These are phyloP conservation scores for Balaeniceps rex DNA, from an alignment of 2,113 vertebrate species.

Conservation along the genomic window DNA sequence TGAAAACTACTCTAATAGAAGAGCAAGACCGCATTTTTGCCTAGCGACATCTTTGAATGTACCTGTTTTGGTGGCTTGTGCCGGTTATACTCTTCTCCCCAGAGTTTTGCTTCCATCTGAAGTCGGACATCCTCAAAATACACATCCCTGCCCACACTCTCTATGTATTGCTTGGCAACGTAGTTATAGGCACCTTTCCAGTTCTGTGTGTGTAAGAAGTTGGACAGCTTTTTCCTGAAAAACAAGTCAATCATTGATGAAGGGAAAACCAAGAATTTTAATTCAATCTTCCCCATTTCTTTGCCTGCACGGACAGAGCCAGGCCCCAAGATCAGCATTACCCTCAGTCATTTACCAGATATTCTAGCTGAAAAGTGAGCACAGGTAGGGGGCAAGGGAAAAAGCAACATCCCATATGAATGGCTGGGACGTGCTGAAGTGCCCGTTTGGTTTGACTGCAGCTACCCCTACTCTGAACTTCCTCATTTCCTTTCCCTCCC, in stretches of 20 bases:
- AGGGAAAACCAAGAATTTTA: background rate
- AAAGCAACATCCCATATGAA: background rate
- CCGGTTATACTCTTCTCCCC: conserved; percentile 96
- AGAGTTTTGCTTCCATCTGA: conserved; percentile 98
- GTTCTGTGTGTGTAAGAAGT: conserved; percentile 91
- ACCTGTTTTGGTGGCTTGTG: conserved; percentile 98
- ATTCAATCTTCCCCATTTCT: background rate
- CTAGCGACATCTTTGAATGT: background rate
- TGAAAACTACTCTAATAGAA: background rate
- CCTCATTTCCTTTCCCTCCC: background rate
- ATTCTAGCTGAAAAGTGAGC: background rate
- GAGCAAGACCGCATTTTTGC: background rate
- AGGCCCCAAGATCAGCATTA: background rate
- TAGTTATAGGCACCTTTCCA: conserved; percentile 96
- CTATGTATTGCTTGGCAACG: conserved; percentile 91
- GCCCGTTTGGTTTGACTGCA: background rate
- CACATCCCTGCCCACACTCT: conserved; percentile 83
- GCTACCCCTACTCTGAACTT: background rate
- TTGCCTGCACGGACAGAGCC: background rate
- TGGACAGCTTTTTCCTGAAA: conserved; percentile 94
- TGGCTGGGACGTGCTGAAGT: background rate
- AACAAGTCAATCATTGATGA: background rate
- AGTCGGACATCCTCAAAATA: conserved; percentile 96
- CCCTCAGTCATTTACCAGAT: background rate
- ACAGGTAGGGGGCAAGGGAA: background rate